phyloP scores from a whole-genome alignment of 2,888 invertebrate genomes.

The Halictus quadricinctus region DNA sequence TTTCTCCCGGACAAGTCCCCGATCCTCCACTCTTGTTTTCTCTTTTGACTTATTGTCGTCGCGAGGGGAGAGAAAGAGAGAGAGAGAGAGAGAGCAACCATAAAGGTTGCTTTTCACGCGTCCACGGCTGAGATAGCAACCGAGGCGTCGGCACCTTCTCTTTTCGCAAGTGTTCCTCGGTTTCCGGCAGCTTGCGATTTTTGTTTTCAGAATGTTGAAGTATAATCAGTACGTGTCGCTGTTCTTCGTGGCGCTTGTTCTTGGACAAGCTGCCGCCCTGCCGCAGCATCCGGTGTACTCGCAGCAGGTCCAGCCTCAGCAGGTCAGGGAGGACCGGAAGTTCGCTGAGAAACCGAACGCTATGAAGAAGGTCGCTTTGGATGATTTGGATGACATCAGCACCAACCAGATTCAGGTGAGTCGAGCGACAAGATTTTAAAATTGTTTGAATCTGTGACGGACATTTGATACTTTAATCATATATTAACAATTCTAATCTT shows the following conservation, averaged over 20 bases:
- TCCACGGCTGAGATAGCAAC: background rate
- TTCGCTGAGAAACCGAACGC: conserved; percentile 95
- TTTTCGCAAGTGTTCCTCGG: background rate
- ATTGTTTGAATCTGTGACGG: no score
- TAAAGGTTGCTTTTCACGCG: background rate
- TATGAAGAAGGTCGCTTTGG: conserved; percentile 92
- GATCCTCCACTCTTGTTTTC: conserved; percentile 22
- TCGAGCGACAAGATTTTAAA: no score
- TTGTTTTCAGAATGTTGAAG: conserved; percentile 84
- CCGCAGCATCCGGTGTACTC: conserved; percentile 80
- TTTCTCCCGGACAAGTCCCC: conserved; percentile 30
- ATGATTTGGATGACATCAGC: conserved; percentile 91
- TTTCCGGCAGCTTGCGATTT: conserved; percentile 3
- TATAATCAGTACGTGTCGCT: conserved; percentile 87
- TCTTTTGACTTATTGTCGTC: conserved; percentile 27
- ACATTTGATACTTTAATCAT: no score
- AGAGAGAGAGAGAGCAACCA: background rate
- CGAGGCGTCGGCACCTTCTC: background rate
- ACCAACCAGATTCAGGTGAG: conserved; percentile 89
- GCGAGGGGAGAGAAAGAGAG: background rate
- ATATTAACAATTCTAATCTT: no score
- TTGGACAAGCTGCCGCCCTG: conserved; percentile 77
- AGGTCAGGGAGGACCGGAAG: conserved; percentile 87
- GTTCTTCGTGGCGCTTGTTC: conserved; percentile 87
- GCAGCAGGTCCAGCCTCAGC: conserved; percentile 73